Percentiles rank a stretch among this genome's conserved stretches.
phyloP scores from a whole-genome alignment of 37 sponge, comb jelly and placozoan genomes.

The Diacarnus erythraeanus region DNA sequence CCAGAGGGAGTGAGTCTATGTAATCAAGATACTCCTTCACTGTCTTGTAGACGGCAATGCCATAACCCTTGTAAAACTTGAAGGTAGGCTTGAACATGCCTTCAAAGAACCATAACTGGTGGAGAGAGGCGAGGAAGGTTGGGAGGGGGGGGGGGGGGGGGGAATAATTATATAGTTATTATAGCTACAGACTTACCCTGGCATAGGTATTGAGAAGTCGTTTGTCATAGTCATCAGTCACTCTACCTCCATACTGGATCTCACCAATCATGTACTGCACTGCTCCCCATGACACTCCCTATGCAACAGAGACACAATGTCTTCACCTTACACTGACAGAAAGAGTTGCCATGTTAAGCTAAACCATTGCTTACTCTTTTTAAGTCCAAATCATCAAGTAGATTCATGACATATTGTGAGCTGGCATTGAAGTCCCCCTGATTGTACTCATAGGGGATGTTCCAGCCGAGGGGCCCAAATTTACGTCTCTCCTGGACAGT shows the following conservation, averaged over 20 bases:
- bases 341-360: too few relatives aligned
- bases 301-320: background rate
- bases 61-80: constrained; percentile 95
- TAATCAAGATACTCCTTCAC: constrained; percentile 86
- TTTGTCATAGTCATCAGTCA: constrained; percentile 98
- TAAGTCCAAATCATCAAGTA: constrained; percentile 95
- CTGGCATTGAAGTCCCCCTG: constrained; percentile 92
- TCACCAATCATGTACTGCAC: constrained; percentile 96
- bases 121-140: background rate
- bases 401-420: constrained; percentile 91
- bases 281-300: constrained; percentile 94
- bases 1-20: constrained; percentile 89
- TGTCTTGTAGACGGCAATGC: constrained; percentile 79
- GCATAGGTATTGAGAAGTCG: constrained; percentile 89
- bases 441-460: constrained; percentile 98
- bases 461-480: constrained; percentile 98
- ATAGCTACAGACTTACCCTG: constrained; percentile 46
- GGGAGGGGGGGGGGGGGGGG: too few relatives aligned
- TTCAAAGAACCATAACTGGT: constrained; percentile 91
- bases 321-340: too few relatives aligned
- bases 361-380: constrained; percentile 65
- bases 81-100: constrained; percentile 92
- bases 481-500: constrained; percentile 98
- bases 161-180: background rate
- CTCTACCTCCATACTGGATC: constrained; percentile 96